phyloP scores from a whole-genome alignment of 1,140 invertebrate genomes.

The Drosophila pseudoananassae region DNA sequence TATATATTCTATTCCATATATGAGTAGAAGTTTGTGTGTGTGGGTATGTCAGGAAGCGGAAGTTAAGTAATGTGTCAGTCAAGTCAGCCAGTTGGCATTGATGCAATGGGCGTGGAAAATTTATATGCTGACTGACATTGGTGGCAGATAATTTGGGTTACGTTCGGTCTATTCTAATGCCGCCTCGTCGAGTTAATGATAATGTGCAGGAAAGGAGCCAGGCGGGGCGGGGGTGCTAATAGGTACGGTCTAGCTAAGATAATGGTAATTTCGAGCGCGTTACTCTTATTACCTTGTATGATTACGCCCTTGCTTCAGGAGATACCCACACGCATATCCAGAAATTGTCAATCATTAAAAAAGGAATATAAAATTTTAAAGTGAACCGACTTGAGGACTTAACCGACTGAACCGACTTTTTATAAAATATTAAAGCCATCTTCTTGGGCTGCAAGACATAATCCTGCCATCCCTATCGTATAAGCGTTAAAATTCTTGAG shows the following conservation, averaged over 20 bases:
- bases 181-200: conserved; percentile 42
- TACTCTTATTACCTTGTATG: conserved; percentile 36
- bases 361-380: conserved; percentile 6
- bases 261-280: conserved; percentile 33
- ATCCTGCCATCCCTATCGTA: not conserved
- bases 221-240: conserved; percentile 10
- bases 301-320: conserved; percentile 9
- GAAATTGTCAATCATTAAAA: conserved; percentile 38
- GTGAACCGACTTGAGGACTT: not conserved
- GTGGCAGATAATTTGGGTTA: conserved; percentile 58
- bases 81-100: conserved; percentile 61
- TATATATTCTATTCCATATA: conserved; percentile 3
- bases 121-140: conserved; percentile 37
- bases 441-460: not conserved
- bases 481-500: conserved; percentile 3
- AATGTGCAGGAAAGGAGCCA: conserved; percentile 12
- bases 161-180: conserved; percentile 45
- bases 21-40: conserved; percentile 13
- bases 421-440: not conserved
- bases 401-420: no score
- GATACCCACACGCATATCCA: not conserved
- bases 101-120: conserved; percentile 50
- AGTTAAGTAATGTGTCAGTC: conserved; percentile 81
- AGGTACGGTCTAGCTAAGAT: conserved; percentile 31
- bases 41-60: conserved; percentile 70